Evolutionary conservation across 2,888 invertebrate species (phyloP), one percentile per base, ranked within the genome.

Genomic region (Pseudococcus viburni): DNA sequence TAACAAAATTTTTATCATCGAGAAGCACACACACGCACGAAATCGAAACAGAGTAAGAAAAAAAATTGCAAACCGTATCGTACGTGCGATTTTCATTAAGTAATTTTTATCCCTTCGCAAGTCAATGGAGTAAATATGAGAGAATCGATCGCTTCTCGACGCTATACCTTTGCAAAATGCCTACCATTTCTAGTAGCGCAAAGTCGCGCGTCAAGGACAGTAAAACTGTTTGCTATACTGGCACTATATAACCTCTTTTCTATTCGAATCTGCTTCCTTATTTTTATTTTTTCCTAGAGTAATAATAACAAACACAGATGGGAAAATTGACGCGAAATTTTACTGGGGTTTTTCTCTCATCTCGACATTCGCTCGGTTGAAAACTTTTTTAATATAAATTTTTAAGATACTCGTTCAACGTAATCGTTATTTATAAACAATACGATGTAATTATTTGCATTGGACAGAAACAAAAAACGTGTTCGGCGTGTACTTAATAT

Each of bases 71-170:
- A 73, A 73, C 26, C 6, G 73, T 17, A 26, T 73, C 33, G 17
- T 12, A 73, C 17, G 33, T 26, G 73, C 73, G 15, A 73, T 33
- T 73, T 73, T 73, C 33, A 73, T 64, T 64, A 64, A 22, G 22
- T 64, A 64, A 64, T 64, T 64, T 64, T 64, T 12, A 64, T 64
- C 22, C 22, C 64, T 22, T 64, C 64, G 64, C 64, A 3, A 64
- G 33, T 73, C 33, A 73, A 73, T 73, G 33, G 33, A 73, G 73
- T 73, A 73, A 26, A 73, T 73, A 33, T 73, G n/a, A 33, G 64
- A 64, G 33, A 73, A 73, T 73, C 73, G 73, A 73, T 73, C 73
- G 73, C 17, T 73, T 73, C 64, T 73, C 73, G 33, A 73, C 73
- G 64, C 64, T 73, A 17, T 33, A 73, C 73, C 33, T 73, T 73